These are phyloP conservation scores for Mergus octosetaceus DNA, from an alignment of 2,797 vertebrate genomes.

Conservation along the genomic window DNA sequence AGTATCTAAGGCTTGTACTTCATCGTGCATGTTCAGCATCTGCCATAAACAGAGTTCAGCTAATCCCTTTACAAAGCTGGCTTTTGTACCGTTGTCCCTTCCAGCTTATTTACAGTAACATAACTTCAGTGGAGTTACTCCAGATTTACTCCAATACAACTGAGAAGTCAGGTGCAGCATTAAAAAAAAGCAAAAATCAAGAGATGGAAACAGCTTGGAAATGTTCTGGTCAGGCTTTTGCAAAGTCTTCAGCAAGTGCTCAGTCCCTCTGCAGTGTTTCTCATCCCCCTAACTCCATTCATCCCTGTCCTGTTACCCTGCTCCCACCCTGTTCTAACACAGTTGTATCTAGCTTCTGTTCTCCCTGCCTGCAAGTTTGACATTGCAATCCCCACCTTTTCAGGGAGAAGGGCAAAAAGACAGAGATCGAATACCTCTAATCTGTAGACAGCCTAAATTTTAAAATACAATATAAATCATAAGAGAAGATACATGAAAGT, in stretches of 20 bases:
- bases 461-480: not conserved
- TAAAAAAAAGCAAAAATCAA: not conserved
- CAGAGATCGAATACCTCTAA: not conserved
- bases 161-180: not conserved
- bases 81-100: not conserved
- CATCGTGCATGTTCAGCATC: not conserved
- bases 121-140: not conserved
- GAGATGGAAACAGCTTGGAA: not conserved
- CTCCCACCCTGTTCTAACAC: not conserved
- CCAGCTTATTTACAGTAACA: not conserved
- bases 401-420: not conserved
- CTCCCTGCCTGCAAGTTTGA: not conserved
- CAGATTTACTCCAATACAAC: not conserved
- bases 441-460: not conserved
- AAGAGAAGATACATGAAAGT: not conserved
- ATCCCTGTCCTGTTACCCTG: not conserved
- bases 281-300: not conserved
- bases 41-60: not conserved
- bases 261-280: fast-evolving
- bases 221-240: not conserved
- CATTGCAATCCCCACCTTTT: not conserved
- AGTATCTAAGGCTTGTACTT: not conserved
- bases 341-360: fast-evolving
- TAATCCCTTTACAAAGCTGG: not conserved
- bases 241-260: not conserved